Percentiles rank a stretch among this genome's conserved stretches.
Evolutionary conservation across 2,888 invertebrate species (phyloP).

Genomic region (Tortrix viridana): DNA sequence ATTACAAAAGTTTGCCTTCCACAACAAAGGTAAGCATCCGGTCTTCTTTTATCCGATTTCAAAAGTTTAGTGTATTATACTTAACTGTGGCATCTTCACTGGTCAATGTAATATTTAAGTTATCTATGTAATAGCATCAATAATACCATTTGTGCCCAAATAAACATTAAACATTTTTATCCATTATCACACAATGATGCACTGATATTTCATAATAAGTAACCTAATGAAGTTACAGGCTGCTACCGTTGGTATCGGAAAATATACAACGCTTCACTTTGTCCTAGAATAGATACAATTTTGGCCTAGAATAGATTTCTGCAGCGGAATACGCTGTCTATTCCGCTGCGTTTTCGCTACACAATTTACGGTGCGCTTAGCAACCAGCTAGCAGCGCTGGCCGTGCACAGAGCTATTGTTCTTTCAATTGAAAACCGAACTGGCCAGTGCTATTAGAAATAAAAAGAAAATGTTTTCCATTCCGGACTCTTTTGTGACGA

Average conservation of each 20-base stretch:
- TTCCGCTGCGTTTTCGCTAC: conserved; percentile 23
- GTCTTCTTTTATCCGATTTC: too few species aligned
- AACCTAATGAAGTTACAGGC: too few species aligned
- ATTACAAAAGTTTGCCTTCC: too few species aligned
- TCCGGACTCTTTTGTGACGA: conserved; percentile 2
- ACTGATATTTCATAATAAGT: too few species aligned
- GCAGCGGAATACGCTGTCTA: not conserved
- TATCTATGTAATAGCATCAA: too few species aligned
- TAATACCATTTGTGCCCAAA: not conserved
- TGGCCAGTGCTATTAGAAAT: conserved; percentile 22
- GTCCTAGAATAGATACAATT: not conserved
- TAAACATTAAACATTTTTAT: too few species aligned
- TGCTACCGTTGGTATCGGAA: too few species aligned
- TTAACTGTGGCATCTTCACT: not conserved
- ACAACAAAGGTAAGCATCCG: too few species aligned
- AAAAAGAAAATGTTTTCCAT: conserved; percentile 7
- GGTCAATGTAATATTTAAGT: too few species aligned
- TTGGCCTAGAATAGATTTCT: not conserved
- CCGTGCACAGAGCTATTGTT: conserved; percentile 6
- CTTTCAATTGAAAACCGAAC: conserved; percentile 35
- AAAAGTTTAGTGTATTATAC: not conserved
- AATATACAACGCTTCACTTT: too few species aligned
- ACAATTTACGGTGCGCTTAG: conserved; percentile 17
- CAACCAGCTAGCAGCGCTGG: conserved; percentile 16
- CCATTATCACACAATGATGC: too few species aligned